Conservation (phyloP, 2,113 vertebrate species). For the Uropsilus gracilis region DNA sequence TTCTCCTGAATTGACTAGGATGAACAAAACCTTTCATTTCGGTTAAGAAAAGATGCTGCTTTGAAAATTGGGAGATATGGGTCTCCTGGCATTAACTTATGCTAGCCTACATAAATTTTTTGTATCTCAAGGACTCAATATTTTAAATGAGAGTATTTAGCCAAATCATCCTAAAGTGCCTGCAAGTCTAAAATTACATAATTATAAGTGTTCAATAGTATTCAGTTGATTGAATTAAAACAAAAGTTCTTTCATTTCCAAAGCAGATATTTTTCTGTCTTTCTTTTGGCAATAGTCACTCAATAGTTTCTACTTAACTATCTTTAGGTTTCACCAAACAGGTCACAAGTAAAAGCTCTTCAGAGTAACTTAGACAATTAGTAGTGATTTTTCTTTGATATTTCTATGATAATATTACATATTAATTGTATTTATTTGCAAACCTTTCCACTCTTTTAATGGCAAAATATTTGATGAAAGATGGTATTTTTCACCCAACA, state of each 20-base stretch:
- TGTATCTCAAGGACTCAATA: neutral
- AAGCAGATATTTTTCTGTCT: neutral
- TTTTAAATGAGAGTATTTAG: slow-evolving; percentile 19
- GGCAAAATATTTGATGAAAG: neutral
- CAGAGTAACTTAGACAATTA: neutral
- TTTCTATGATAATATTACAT: neutral
- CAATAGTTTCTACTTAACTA: neutral
- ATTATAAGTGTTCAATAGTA: neutral
- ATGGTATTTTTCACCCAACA: neutral
- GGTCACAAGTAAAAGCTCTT: neutral
- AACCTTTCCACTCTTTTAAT: neutral
- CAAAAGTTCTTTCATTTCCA: neutral
- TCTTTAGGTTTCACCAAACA: neutral
- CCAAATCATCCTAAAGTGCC: neutral
- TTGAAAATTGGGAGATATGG: neutral
- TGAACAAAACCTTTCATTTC: neutral
- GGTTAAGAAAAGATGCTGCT: neutral
- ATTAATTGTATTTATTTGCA: neutral
- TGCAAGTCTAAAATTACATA: neutral
- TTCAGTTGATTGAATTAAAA: neutral
- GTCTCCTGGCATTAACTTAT: neutral
- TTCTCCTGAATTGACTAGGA: neutral
- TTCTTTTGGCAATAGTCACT: neutral
- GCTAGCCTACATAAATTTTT: neutral
- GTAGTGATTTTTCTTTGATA: neutral